Base-by-base conservation (phyloP, 2,888 invertebrate species). In the Aplocera efformata region DNA sequence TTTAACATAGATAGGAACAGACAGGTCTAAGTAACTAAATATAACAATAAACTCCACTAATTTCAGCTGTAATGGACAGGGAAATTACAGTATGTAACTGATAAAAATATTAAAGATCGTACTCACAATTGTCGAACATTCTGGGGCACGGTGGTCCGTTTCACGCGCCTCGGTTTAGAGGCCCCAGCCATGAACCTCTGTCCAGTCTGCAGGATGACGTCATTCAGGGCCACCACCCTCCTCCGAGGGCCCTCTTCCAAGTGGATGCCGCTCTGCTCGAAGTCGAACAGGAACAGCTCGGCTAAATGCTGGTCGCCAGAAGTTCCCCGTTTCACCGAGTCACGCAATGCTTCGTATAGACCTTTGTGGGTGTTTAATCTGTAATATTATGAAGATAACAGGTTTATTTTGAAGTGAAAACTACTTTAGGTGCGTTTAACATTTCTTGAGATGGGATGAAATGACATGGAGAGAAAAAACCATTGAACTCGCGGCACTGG, bases 251-350 rank as follows among this genome's bases (percentile, higher is more conserved):
- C 79, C 48, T 96, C 94, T 6, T 93, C 91, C 42, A 99, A 86
- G 74, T 99, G 98, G 46, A 99, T 99, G 1, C 99, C 99, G 70
- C 96, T 95, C 74, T 98, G 98, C 71, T 99, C 98, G 79, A 99
- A 99, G 79, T 99, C 99, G 72, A 97, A 96, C 4, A 98, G 85
- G 75, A 99, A 98, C 29, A 99, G 84, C 59, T 94, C 91, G 0
- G 95, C 93, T 0, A 99, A 95, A 68, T 98, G 94, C 41, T 92
- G 82, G 71, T 99, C 99, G 0, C 96, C 92, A 0, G 91, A 91
- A 58, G 98, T 98, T 1, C 94, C 94, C 2, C 90, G 80, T 42
- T 90, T 84, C 0, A 94, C 91, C 0, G 95, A 95, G 42, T 90
- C 71, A 37, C 91, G 91, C 37, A 99, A 79, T 0, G 94, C 92